These are phyloP conservation scores for Silurus meridionalis DNA, from an alignment of 2,113 vertebrate species.

Conservation along the genomic window DNA sequence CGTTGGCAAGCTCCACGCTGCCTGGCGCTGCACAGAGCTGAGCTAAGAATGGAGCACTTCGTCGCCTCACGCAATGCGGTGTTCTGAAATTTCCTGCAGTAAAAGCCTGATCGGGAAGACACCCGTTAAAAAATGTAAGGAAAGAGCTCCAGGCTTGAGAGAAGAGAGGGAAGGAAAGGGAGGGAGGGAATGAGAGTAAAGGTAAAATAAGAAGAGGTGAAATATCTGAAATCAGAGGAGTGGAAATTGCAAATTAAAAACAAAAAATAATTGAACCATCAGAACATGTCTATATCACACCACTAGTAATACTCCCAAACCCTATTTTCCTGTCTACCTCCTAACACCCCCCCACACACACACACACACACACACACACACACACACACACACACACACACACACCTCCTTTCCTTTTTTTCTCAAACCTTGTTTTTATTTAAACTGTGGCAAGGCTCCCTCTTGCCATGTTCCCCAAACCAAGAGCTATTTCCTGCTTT, in stretches of 20 bases:
- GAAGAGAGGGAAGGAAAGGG: not conserved
- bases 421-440: slow-evolving; percentile 70
- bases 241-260: not conserved
- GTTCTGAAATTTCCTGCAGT: slow-evolving; percentile 79
- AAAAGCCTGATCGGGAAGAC: slow-evolving; percentile 79
- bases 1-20: slow-evolving; percentile 64
- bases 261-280: not conserved
- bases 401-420: slow-evolving; percentile 31
- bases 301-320: slow-evolving; percentile 55
- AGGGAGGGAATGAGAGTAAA: not conserved
- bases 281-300: slow-evolving; percentile 53
- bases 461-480: slow-evolving; percentile 72
- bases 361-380: too few relatives aligned
- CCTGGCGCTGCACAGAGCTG: slow-evolving; percentile 65
- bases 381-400: too few relatives aligned
- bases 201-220: not conserved
- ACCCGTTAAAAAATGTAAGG: slow-evolving; percentile 61
- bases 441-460: slow-evolving; percentile 70
- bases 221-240: not conserved
- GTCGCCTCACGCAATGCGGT: slow-evolving; percentile 78
- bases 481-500: slow-evolving; percentile 77
- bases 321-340: not conserved
- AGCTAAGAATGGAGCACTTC: slow-evolving; percentile 76
- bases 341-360: too few relatives aligned
- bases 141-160: slow-evolving; percentile 30